Conservation (phyloP, 30 jellyfish, hydroid and myxozoan genomes). For the Pelagia noctiluca region DNA sequence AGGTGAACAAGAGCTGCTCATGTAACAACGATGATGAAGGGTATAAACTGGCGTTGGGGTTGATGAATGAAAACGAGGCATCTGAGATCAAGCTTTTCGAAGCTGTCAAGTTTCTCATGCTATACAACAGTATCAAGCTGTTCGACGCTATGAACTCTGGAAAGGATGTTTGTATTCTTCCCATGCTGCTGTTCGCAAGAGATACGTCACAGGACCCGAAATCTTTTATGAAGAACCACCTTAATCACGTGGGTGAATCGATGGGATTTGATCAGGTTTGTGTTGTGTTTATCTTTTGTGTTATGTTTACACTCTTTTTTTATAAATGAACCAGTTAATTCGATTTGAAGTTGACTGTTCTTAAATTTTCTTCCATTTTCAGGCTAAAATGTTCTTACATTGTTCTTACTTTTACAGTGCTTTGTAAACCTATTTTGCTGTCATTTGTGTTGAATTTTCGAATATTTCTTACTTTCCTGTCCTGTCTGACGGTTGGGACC, state of each 20-base stretch:
- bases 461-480: no score
- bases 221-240: constrained; percentile 62
- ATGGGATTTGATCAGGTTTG: constrained; percentile 74
- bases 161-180: constrained; percentile 17
- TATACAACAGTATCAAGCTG: constrained; percentile 24
- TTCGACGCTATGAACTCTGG: constrained; percentile 29
- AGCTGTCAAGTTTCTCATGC: constrained; percentile 71
- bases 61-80: constrained; percentile 42
- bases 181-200: constrained; percentile 67
- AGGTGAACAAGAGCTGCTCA: constrained; percentile 39
- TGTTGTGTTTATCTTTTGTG: neutral
- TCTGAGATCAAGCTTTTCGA: constrained; percentile 55
- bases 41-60: constrained; percentile 14
- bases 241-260: constrained; percentile 64
- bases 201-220: constrained; percentile 59
- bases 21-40: constrained; percentile 48
- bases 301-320: neutral
- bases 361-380: no score
- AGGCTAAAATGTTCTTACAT: no score
- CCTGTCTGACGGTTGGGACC: no score
- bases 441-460: no score
- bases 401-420: no score
- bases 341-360: no score
- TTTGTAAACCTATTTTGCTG: no score
- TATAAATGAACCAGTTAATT: no score